Evolutionary conservation across 1,140 invertebrate species (phyloP), one percentile per base, ranked within the genome.

Genomic region (Platorchestia sp.): DNA sequence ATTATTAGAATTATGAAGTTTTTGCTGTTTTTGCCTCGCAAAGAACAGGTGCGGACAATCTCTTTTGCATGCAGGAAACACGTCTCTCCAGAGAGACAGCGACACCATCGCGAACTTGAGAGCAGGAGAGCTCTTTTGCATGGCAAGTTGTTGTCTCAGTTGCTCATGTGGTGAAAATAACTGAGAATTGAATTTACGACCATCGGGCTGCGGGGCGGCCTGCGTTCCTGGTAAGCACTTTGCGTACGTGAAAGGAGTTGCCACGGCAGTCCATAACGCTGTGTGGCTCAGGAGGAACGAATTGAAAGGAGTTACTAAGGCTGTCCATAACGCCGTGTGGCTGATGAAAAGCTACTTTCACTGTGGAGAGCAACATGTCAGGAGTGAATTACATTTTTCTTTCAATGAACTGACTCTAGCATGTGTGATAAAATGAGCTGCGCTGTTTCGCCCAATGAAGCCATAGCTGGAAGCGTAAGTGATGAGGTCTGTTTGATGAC

Each of bases 61-160:
- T 93, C 91, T 42, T 93, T 93, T 93, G 91, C 44, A 93, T 93
- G 91, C 91, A 44, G 44, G 44, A 6, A 90, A 41, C 87, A 90
- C 41, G 87, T 43, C 41, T 44, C 44, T 44, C 91, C 22, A 93
- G 91, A 44, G 91, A 93, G 91, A 44, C 43, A 44, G 10, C 43
- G 40, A 93, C 44, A 47, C 91, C 87, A 93, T 45, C 43, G 43
- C 36, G 91, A 93, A 93, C 91, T 45, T 47, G 91, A 93, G 91
- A 44, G 44, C 43, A 27, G 41, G 40, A 45, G 91, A n/a, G 91
- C 91, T 47, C 91, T 93, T 93, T 93, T 93, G 91, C 91, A 93
- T 93, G 91, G 43, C 36, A 93, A 93, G 91, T 93, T 93, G 91
- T 93, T 93, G 91, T 45, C 91, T 93, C 91, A 93, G 91, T 93